Base-by-base conservation (phyloP, 2,113 vertebrate genomes). In the Amphiprion ocellaris region DNA sequence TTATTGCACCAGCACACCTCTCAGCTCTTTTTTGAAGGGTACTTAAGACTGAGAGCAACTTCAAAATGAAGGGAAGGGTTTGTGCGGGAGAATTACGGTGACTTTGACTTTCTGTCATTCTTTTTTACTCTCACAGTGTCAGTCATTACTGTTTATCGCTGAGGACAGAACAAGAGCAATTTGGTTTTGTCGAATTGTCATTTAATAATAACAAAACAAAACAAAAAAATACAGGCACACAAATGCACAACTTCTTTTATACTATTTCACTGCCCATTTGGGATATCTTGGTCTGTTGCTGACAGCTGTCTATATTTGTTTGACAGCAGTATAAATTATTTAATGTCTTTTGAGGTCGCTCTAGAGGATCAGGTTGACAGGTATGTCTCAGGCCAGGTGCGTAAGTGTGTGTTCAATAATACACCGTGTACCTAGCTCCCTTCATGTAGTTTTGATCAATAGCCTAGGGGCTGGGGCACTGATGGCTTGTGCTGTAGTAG, bases 391-490 rank as follows among this genome's bases (percentile, higher is more conserved):
- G 75, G 49, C 68, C 81, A 86, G 79, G 85, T 89, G 79, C 81
- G 63, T 65, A 60, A 78, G 60, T 79, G 52, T 77, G 74, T 91
- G 89, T 86, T 92, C 83, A 90, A 90, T 94, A 92, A 93, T 92
- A 87, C 78, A 91, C 89, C 83, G 24, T 69, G 81, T 67, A 73
- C 79, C 84, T 44, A 56, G 85, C 78, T 74, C 70, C 75, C 82
- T 86, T 91, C 86, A 90, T 91, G 89, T 91, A 92, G 78, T 90
- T 91, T 92, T 92, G 90, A 91, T 90, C 89, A 90, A 73, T 83
- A 81, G 89, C 87, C 91, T 79, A 52, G 78, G 82, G 90, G 82
- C 77, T 70, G 19, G 46, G 76, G 69, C 80, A 67, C 76, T 77
- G 69, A 83, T 80, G 81, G 75, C 68, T 82, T 74, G 53, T 68